Evolutionary conservation across 2,797 vertebrate species (phyloP), one percentile per base, ranked within the genome.

Genomic region (Hyperoplus immaculatus): DNA sequence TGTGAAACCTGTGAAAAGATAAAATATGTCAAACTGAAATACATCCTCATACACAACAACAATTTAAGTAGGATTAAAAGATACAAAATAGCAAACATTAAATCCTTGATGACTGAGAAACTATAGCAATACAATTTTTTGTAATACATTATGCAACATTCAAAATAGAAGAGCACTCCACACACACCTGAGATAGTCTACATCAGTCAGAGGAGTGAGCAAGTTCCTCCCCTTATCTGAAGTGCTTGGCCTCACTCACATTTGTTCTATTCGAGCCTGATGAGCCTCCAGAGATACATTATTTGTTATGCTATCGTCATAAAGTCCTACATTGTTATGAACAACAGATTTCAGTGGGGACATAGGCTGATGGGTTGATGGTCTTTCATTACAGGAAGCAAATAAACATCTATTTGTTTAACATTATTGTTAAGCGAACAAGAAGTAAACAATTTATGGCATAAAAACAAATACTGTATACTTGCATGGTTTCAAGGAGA

Each of bases 271-370:
- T 68, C n/a, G 18, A 36, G 55, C 39, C 54, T 53, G 75, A 75
- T 77, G 45, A n/a, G 4, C 76, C 93, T 82, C 91, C 59, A 64
- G 88, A 81, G 89, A 81, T 45, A 49, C 15, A 80, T 72, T 83
- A 21, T 80, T 76, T 75, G 80, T 42, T 59, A 89, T 57, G 70
- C 51, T 61, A 36, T 73, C 54, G 5, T 89, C 84, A 87, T 60
- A 18, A 77, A 83, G 61, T 51, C 76, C 84, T n/a, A 60, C 7
- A 63, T 74, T 81, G 7, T 73, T 57, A 87, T 89, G 69, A 85
- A 57, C 12, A 45, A 38, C 55, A 77, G 41, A 75, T 72, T 62
- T 75, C 69, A 81, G 6, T 18, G 60, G 74, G 80, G 66, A 69
- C 8, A 53, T 68, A 1, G 61, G 18, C 21, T 51, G 21, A 61